A percentile compares a stretch with the other conserved stretches of the same genome.
Evolutionary conservation across 2,888 invertebrate genomes (phyloP).

Genomic region (Drosophila pegasa): DNA sequence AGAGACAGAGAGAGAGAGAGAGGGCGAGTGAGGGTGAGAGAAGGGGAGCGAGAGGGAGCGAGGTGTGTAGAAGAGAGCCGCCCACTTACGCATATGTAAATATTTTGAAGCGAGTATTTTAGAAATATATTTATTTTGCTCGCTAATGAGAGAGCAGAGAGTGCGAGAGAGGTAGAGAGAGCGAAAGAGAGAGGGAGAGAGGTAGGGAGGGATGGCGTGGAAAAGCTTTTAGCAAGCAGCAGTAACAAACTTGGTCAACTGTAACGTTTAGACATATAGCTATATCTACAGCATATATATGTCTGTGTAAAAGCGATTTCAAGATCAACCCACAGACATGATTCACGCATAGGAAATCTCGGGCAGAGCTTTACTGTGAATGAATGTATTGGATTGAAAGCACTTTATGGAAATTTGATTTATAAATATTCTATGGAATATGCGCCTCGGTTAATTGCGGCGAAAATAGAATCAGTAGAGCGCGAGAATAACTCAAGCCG

Average conservation of each 20-base stretch:
- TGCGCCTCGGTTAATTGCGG: constrained; percentile 26
- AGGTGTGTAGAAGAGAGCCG: constrained; percentile 4
- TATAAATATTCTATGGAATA: constrained; percentile 9
- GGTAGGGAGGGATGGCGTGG: background rate
- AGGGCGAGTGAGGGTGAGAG: too few relatives aligned
- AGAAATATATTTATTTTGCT: constrained; percentile 27
- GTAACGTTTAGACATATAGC: constrained; percentile 10
- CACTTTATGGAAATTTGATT: constrained; percentile 21
- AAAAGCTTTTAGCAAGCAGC: constrained; percentile 40
- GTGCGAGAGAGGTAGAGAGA: constrained; percentile 1
- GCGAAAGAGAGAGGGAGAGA: background rate
- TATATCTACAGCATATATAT: background rate
- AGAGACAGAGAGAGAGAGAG: background rate
- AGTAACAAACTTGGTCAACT: constrained; percentile 20
- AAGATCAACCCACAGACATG: constrained; percentile 51
- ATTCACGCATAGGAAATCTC: constrained; percentile 27
- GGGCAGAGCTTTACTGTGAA: constrained; percentile 11
- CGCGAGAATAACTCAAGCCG: constrained; percentile 6
- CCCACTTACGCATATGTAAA: constrained; percentile 64
- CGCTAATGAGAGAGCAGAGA: constrained; percentile 6
- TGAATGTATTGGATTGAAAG: constrained; percentile 9
- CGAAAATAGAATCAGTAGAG: constrained; percentile 19
- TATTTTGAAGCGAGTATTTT: constrained; percentile 47
- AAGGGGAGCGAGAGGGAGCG: background rate
- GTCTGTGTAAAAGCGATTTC: constrained; percentile 36